Evolutionary conservation across 2,888 invertebrate genomes (phyloP).

Genomic region (Parnassius apollo): DNA sequence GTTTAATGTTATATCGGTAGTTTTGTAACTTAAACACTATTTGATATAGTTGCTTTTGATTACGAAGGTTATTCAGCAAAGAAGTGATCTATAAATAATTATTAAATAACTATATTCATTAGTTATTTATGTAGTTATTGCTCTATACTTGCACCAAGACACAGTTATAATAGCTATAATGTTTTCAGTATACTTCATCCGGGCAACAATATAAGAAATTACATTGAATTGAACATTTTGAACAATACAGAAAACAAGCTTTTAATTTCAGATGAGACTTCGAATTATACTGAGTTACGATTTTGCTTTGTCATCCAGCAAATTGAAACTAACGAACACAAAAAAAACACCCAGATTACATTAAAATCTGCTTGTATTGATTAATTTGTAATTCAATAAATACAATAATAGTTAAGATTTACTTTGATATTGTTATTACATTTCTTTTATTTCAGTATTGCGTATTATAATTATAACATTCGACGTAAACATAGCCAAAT

Average conservation of each 20-base stretch:
- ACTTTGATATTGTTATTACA: slow-evolving; percentile 2
- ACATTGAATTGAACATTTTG: neutral
- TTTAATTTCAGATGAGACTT: neutral
- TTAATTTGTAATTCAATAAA: slow-evolving; percentile 3
- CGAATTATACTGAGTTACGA: slow-evolving; percentile 5
- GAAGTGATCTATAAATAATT: no score
- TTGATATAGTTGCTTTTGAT: no score
- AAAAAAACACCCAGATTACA: slow-evolving; percentile 11
- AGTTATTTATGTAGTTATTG: no score
- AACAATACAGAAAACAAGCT: neutral
- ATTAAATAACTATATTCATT: no score
- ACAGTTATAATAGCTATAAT: no score
- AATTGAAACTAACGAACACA: slow-evolving; percentile 7
- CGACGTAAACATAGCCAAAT: slow-evolving; percentile 30
- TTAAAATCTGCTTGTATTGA: slow-evolving; percentile 13
- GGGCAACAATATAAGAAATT: no score
- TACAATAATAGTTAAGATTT: neutral
- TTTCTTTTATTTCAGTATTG: neutral
- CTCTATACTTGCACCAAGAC: no score
- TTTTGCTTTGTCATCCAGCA: slow-evolving; percentile 10
- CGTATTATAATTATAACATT: slow-evolving; percentile 5
- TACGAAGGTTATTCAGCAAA: no score
- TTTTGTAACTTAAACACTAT: no score
- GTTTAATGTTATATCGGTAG: no score
- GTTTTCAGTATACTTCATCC: no score